These are phyloP conservation scores for Ginglymostoma cirratum DNA, from an alignment of 2,113 vertebrate genomes.

Conservation along the genomic window DNA sequence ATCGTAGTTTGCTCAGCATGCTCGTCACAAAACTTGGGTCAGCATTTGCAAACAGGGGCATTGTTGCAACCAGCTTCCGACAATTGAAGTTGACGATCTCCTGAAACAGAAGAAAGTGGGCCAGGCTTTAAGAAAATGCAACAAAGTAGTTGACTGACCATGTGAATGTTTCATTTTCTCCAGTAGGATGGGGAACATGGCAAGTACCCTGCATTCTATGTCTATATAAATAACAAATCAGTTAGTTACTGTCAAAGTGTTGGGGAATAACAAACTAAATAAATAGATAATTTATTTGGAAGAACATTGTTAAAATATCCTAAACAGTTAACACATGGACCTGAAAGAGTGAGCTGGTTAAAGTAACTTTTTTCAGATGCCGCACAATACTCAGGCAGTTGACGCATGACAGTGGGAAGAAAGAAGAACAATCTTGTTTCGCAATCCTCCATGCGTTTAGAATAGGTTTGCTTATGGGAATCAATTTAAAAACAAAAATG, in stretches of 20 bases:
- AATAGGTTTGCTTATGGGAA: background rate
- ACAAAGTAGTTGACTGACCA: background rate
- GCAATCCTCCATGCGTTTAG: background rate
- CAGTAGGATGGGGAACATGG: background rate
- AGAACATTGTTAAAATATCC: background rate
- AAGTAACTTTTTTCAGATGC: background rate
- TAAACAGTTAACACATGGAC: background rate
- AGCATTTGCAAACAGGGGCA: constrained; percentile 95
- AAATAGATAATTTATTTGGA: background rate
- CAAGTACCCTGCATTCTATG: background rate
- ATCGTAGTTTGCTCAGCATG: constrained; percentile 93
- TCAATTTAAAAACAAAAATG: background rate
- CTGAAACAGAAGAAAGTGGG: constrained; percentile 51
- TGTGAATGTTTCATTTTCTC: background rate
- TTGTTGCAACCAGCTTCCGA: constrained; percentile 91
- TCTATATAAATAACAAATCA: background rate
- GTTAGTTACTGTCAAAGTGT: background rate
- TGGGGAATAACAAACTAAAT: background rate
- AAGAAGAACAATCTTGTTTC: background rate
- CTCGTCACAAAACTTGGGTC: constrained; percentile 97
- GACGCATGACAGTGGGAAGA: background rate
- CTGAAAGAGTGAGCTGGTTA: background rate
- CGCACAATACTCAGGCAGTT: background rate
- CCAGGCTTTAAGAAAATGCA: background rate
- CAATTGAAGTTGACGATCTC: constrained; percentile 98